These are phyloP conservation scores for Acromyrmex charruanus DNA, from an alignment of 1,140 invertebrate species.

Conservation along the genomic window DNA sequence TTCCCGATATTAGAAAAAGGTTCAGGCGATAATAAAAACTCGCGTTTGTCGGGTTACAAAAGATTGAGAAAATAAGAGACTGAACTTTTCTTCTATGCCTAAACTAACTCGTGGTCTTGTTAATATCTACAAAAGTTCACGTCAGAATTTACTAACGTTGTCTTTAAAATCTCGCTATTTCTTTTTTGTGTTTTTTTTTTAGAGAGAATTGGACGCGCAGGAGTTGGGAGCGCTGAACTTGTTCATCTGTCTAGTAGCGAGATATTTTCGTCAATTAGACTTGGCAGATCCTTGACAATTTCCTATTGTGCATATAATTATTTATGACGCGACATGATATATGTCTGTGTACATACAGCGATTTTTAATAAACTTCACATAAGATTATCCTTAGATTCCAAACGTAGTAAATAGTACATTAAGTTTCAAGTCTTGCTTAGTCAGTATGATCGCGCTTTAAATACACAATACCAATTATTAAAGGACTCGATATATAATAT, in stretches of 20 bases:
- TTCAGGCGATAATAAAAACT: slow-evolving; percentile 52
- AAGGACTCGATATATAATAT: slow-evolving; percentile 25
- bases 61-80: slow-evolving; percentile 61
- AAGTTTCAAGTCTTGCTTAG: background rate
- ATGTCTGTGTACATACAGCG: slow-evolving; percentile 56
- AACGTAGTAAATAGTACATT: background rate
- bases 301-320: slow-evolving; percentile 62
- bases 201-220: slow-evolving; percentile 84
- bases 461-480: slow-evolving; percentile 31
- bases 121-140: slow-evolving; percentile 37
- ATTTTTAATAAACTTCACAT: slow-evolving; percentile 42
- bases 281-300: slow-evolving; percentile 85
- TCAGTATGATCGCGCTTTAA: background rate
- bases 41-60: slow-evolving; percentile 41
- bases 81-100: slow-evolving; percentile 63
- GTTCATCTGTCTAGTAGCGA: slow-evolving; percentile 88
- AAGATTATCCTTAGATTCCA: slow-evolving; percentile 6
- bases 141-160: slow-evolving; percentile 27
- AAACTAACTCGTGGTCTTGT: slow-evolving; percentile 34
- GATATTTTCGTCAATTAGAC: slow-evolving; percentile 89
- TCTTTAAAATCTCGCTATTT: slow-evolving; percentile 19
- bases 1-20: slow-evolving; percentile 29
- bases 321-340: slow-evolving; percentile 60
- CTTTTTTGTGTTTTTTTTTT: slow-evolving; percentile 46
- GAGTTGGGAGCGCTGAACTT: slow-evolving; percentile 87